Conservation (phyloP, 2,797 vertebrate species). For the Gobio occitaniae region DNA sequence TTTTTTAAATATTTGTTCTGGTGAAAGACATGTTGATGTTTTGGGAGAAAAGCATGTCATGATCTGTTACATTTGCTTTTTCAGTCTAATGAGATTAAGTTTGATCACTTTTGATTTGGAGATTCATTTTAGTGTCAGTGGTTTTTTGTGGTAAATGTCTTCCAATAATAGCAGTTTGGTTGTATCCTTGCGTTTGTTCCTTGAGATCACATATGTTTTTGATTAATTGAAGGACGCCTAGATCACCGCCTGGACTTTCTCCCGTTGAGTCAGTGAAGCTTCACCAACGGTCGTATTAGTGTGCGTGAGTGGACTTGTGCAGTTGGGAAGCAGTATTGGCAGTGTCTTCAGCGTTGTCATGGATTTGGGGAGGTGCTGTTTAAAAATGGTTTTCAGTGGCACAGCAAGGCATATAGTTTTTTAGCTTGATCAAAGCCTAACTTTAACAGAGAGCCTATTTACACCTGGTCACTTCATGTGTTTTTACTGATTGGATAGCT, state of each 20-base stretch:
- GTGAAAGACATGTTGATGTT: slow-evolving; percentile 5
- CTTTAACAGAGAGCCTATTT: background rate
- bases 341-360: slow-evolving; percentile 27
- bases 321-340: slow-evolving; percentile 9
- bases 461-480: background rate
- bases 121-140: background rate
- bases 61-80: background rate
- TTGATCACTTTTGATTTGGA: background rate
- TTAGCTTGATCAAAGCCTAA: background rate
- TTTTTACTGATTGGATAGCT: too few species aligned
- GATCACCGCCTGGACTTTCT: slow-evolving; percentile 17
- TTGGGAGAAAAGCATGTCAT: background rate
- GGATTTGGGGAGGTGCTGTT: slow-evolving; percentile 36
- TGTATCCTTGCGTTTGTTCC: slow-evolving; percentile 24
- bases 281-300: background rate
- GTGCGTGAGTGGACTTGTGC: slow-evolving; percentile 11
- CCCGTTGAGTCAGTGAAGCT: slow-evolving; percentile 23
- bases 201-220: slow-evolving; percentile 39
- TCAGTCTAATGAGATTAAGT: background rate
- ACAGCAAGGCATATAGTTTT: background rate
- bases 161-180: background rate
- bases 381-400: slow-evolving; percentile 12
- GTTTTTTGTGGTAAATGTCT: background rate
- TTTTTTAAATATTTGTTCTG: slow-evolving; percentile 20
- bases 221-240: slow-evolving; percentile 40